Conservation (phyloP, 2,888 invertebrate genomes). For the Prionchulus punctatus region DNA sequence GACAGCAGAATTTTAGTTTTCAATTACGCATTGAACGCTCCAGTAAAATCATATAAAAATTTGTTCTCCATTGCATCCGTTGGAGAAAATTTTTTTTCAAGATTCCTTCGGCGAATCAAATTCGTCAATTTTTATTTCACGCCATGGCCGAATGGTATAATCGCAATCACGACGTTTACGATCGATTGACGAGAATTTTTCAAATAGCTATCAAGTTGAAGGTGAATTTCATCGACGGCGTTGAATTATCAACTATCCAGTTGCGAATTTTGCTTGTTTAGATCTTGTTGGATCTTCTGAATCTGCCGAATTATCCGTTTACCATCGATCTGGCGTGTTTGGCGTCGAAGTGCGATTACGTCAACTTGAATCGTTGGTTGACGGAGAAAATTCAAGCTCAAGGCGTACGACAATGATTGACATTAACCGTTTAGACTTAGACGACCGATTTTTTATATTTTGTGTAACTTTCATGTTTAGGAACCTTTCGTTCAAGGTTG, state of each 20-base stretch:
- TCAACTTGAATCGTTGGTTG: conserved; percentile 95
- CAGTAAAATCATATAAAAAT: background rate
- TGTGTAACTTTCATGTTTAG: conserved; percentile 22
- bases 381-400: conserved; percentile 90
- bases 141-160: conserved; percentile 96
- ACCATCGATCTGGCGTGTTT: conserved; percentile 93
- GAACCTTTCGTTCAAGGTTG: conserved; percentile 38
- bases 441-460: no score
- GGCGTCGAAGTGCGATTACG: conserved; percentile 84
- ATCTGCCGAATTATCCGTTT: conserved; percentile 76
- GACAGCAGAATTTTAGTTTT: conserved; percentile 64
- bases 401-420: conserved; percentile 50
- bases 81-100: no score
- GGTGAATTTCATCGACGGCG: conserved; percentile 16
- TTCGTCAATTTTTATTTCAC: conserved; percentile 52
- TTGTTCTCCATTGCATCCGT: background rate
- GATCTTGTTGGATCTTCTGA: conserved; percentile 73
- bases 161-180: conserved; percentile 65
- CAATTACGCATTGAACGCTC: conserved; percentile 81
- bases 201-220: conserved; percentile 83
- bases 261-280: conserved; percentile 42
- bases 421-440: no score
- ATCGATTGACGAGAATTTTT: conserved; percentile 73
- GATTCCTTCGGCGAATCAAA: background rate
- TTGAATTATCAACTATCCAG: no score